Conservation (phyloP, 2,888 invertebrate species). For the Aphodius sticticus region DNA sequence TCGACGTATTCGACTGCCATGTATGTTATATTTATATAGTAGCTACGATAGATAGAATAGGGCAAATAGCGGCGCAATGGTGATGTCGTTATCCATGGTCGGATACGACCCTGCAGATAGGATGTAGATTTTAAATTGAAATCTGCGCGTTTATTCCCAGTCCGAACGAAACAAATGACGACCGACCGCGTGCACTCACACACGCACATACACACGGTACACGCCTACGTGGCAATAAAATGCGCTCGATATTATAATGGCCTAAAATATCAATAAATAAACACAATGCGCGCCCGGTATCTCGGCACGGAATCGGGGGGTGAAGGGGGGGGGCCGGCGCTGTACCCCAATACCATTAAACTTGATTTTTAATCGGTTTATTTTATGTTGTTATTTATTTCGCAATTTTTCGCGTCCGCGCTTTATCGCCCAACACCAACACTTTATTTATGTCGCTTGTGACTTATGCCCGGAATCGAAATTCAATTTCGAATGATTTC, state of each 20-base stretch:
- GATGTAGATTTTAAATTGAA: constrained; percentile 34
- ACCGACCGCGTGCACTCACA: constrained; percentile 12
- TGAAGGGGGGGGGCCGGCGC: constrained; percentile 14
- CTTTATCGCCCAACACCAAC: constrained; percentile 10
- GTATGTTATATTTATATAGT: not conserved
- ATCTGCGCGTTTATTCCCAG: constrained; percentile 29
- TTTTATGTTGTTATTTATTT: constrained; percentile 31
- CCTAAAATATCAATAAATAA: constrained; percentile 40
- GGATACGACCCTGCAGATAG: constrained; percentile 7
- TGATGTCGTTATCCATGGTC: not conserved
- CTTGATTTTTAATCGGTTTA: constrained; percentile 24
- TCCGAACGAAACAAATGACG: constrained; percentile 21
- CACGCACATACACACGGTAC: constrained; percentile 12
- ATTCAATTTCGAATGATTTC: constrained; percentile 16
- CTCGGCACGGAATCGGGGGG: constrained; percentile 4
- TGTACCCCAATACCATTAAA: constrained; percentile 20
- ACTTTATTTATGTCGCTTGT: constrained; percentile 16
- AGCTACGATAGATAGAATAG: not conserved
- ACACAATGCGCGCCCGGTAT: constrained; percentile 31
- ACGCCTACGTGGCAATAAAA: constrained; percentile 35
- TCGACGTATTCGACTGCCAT: not conserved
- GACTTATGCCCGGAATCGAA: constrained; percentile 19
- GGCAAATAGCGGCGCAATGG: not conserved
- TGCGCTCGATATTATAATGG: constrained; percentile 41
- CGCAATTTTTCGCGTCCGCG: constrained; percentile 28